Evolutionary conservation across 1,140 invertebrate genomes (phyloP), one percentile per base, ranked within the genome.

Genomic region (Neodiprion fabricii): DNA sequence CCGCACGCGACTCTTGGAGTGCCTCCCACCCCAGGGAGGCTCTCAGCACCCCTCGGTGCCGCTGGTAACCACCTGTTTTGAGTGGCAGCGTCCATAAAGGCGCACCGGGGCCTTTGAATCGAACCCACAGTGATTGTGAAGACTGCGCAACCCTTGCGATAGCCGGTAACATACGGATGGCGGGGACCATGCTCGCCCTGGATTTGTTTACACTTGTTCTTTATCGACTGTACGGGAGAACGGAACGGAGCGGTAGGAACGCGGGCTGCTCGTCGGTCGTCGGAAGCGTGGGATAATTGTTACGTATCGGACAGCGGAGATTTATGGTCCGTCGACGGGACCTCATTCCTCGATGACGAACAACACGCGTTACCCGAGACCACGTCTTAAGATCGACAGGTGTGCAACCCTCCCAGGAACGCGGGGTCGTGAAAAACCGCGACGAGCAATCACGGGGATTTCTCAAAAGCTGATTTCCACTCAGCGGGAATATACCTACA

Each of bases 121-220:
- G 53, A 61, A 61, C 53, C 53, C 53, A 61, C 53, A 61, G 28
- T 40, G n/a, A 61, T 17, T 17, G 53, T 9, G 53, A 17, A 9
- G 28, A 40, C 28, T 40, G 28, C 28, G 28, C 28, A 40, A 40
- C 28, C 28, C 28, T 17, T 12, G 53, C n/a, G 53, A 61, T 61
- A 61, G 53, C n/a, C 3, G 8, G 9, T 9, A 17, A 61, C 53
- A 61, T 61, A 61, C 53, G 53, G 53, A 17, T 5, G 53, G n/a
- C 53, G 53, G 53, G 50, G 28, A 14, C 53, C 28, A 40, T 0
- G 53, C n/a, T 61, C 53, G 8, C 53, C 28, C 28, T 40, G n/a
- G 53, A 61, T 61, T 61, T 61, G 53, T 61, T 61, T 61, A 61
- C 53, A 61, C 53, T 61, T 61, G 53, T 61, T 61, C n/a, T 61